Conservation (phyloP, 2,888 invertebrate genomes). For the Lasius fuliginosus region DNA sequence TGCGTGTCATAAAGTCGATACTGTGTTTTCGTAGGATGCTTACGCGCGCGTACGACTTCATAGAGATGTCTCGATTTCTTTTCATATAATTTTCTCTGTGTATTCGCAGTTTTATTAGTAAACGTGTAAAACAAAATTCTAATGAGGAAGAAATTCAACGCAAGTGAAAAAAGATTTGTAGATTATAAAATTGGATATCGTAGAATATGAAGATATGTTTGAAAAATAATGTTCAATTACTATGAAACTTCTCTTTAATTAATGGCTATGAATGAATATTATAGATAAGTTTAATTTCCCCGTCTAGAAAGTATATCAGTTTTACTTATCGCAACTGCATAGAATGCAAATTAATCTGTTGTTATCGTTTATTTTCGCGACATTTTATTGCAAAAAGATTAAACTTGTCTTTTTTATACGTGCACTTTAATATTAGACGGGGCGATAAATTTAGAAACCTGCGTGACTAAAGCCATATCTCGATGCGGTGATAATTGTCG, state of each 20-base stretch:
- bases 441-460: constrained; percentile 59
- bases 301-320: not conserved
- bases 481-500: constrained; percentile 76
- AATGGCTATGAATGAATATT: not conserved
- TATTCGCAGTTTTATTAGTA: not conserved
- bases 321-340: not conserved
- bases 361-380: constrained; percentile 14
- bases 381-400: not conserved
- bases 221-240: not conserved
- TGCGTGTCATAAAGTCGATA: constrained; percentile 21
- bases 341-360: not conserved
- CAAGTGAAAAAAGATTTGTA: not conserved
- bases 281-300: not conserved
- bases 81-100: not conserved
- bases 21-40: constrained; percentile 26
- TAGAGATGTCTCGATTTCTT: not conserved
- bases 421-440: constrained; percentile 19
- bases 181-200: not conserved
- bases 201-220: not conserved
- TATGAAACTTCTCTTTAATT: not conserved
- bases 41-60: not conserved
- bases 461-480: constrained; percentile 74
- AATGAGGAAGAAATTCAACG: not conserved
- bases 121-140: not conserved
- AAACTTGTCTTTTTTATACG: constrained; percentile 10